Evolutionary conservation across 2,113 vertebrate genomes (phyloP).

Genomic region (Dermatemys mawii): DNA sequence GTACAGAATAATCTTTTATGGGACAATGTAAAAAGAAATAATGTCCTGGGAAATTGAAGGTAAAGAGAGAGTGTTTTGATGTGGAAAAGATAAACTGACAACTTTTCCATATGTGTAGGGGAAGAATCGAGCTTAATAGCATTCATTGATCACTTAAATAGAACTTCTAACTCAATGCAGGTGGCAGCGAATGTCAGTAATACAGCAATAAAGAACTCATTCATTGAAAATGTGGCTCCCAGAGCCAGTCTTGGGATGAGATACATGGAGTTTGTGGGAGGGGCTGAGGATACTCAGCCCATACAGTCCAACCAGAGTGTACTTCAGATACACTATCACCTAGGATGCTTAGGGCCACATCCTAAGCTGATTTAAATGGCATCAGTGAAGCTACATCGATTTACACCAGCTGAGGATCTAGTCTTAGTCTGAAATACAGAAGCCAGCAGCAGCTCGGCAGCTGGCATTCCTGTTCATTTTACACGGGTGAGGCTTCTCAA

Average conservation of each 20-base stretch:
- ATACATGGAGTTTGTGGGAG: background rate
- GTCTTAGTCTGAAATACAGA: background rate
- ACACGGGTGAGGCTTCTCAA: background rate
- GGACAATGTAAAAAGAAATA: background rate
- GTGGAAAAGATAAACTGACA: background rate
- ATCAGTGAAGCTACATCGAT: background rate
- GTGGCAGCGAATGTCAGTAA: background rate
- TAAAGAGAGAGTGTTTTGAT: background rate
- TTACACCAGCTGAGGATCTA: background rate
- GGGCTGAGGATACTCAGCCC: background rate
- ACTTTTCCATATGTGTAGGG: background rate
- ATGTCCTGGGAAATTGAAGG: background rate
- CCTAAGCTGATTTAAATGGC: background rate
- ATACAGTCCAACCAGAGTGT: background rate
- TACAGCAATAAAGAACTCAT: background rate
- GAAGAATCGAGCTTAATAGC: background rate
- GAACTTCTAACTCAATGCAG: background rate
- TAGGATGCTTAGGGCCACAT: background rate
- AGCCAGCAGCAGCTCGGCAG: background rate
- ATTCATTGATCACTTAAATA: background rate
- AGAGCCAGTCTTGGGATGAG: background rate
- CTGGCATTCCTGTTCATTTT: background rate
- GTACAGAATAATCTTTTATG: background rate
- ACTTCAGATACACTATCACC: background rate
- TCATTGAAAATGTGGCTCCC: background rate